Base-by-base conservation (phyloP, 2,797 vertebrate species). In the Botia kubotai region DNA sequence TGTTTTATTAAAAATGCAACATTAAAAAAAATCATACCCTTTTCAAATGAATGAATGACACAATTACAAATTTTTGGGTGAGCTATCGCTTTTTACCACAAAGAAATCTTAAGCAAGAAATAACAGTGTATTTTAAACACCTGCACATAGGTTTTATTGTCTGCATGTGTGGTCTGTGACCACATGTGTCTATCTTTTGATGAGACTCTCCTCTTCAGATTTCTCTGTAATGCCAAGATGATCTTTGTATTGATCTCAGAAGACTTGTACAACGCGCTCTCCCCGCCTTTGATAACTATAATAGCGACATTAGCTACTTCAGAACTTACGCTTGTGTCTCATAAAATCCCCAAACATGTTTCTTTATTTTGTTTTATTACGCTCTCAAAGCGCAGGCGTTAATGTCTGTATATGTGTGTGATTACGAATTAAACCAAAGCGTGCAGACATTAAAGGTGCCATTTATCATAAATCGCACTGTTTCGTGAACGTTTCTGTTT, bases 191-290 rank as follows among this genome's bases (percentile, higher is more conserved):
- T 53, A 29, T 43, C 46, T 65, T 43, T 72, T 55, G 48, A 79
- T 65, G 77, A 79, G 46, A 72, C n/a, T 29, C 11, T n/a, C 19
- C 60, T 73, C 21, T 21, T 80, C 70, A 66, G 29, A 46, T 80
- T 55, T 16, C 19, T 57, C 50, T 46, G 17, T 66, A 80, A 73
- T 53, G 60, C 70, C n/a, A 70, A 46, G 78, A 57, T 72, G 69
- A 80, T 80, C 70, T 80, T 73, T 53, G 78, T 80, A 80, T 80
- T 80, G 78, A 80, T 80, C 70, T 80, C 69, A n/a, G 60, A 80
- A 73, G 60, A 70, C 78, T 80, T 48, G 57, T 80, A 73, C 0
- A 7, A 69, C 12, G 70, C 55, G 60, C 60, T 66, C 36, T 57
- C 71, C 46, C 50, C 23, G 50, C 52, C 62, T 80, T 80, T 80